Evolutionary conservation across 1,140 invertebrate genomes (phyloP), one percentile per base, ranked within the genome.

Genomic region (Eulimnadia texana): DNA sequence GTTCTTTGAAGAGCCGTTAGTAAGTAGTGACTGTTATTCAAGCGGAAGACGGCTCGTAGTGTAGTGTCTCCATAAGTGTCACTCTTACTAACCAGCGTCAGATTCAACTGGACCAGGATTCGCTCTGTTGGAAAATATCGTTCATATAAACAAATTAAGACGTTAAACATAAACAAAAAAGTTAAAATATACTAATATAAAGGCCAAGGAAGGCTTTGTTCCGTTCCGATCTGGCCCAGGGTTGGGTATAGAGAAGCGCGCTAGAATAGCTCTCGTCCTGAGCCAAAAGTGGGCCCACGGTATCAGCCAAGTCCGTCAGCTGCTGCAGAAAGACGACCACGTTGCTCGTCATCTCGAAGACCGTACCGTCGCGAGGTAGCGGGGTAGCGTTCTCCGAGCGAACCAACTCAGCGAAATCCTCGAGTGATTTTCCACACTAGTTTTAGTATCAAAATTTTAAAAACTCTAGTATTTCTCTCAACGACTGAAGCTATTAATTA

Each of bases 11-110:
- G 74, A 47, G 89, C 88, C 75, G 92, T 93, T 6, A 95, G 74
- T 60, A 97, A 85, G 69, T 97, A 94, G 73, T 94, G 86, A 63
- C 90, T 90, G 71, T 96, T 96, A 72, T 95, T 95, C 20, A 95
- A 74, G 3, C 88, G 78, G 70, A 94, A 95, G 33, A 94, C 80
- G 51, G 90, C 84, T 68, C 87, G 85, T 10, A 94, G 77, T 23
- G 84, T 85, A 55, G 80, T 74, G 70, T 93, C 90, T 28, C 80
- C 82, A 62, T 65, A 72, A 64, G 84, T 80, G 65, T 92, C 89
- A 70, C 87, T 90, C 73, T 90, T 92, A 68, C 80, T 89, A 24
- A 88, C 78, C 13, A 95, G 74, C 3, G 87, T 86, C 51, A 88
- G 74, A 70, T 90, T 91, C 25, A 95, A 73, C 67, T 92, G 88